phyloP scores from a whole-genome alignment of 2,797 vertebrate genomes.

The Myotis vivesi region DNA sequence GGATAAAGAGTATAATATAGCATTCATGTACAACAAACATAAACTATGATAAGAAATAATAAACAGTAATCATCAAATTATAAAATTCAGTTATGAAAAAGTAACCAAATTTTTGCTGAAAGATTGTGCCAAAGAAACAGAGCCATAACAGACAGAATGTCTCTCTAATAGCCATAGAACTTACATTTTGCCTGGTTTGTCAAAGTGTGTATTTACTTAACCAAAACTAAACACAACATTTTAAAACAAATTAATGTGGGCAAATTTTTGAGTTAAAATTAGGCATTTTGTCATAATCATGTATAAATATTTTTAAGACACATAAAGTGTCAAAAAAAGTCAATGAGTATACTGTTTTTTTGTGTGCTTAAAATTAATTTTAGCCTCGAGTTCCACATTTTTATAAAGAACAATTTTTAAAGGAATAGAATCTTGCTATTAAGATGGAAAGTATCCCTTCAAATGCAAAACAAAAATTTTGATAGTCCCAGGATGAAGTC shows the following conservation, averaged over 20 bases:
- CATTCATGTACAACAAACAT: not conserved
- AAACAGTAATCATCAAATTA: not conserved
- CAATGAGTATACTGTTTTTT: not conserved
- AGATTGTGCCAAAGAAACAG: not conserved
- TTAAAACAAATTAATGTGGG: not conserved
- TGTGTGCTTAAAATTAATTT: not conserved
- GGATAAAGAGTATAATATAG: not conserved
- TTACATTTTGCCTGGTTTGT: not conserved
- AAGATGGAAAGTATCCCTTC: not conserved
- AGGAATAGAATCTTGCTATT: not conserved
- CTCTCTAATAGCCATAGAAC: not conserved
- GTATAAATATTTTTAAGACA: not conserved
- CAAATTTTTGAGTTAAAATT: not conserved
- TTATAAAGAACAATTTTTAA: not conserved
- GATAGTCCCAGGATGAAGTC: not conserved
- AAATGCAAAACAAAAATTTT: not conserved
- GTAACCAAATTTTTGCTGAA: not conserved
- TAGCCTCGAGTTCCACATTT: not conserved
- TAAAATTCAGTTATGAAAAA: not conserved
- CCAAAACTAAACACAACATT: not conserved
- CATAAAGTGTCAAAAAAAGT: not conserved
- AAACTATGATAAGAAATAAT: not conserved
- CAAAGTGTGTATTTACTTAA: not conserved
- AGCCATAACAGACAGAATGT: not conserved
- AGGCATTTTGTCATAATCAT: not conserved